Evolutionary conservation across 2,113 vertebrate species (phyloP), one percentile per base, ranked within the genome.

Genomic region (Penelope pileata): DNA sequence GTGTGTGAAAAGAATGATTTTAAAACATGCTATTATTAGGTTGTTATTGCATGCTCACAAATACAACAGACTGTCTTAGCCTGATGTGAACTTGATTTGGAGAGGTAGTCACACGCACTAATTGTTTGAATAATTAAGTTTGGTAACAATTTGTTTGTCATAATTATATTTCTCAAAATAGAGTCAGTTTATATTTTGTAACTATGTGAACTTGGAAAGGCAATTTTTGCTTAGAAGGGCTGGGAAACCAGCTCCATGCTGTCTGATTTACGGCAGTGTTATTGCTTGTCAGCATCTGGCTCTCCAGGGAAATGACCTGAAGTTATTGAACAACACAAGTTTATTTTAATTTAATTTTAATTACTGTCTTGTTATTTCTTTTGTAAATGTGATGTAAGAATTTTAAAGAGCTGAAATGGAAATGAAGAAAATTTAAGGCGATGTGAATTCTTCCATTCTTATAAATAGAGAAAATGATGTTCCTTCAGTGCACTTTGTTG

Each of bases 41-140:
- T 91, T 96, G 97, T 98, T 98, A 99, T 98, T 98, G 98, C 97
- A 94, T 96, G 97, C 98, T 98, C 98, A 98, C 96, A 97, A 97
- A 96, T 92, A 90, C 93, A 96, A 68, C 98, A 93, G 98, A 98
- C 98, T 98, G 98, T 98, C 98, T 96, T 97, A 96, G 95, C 97
- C 98, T 96, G 98, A 98, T 96, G 93, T 94, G 98, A 98, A 97
- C 97, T 98, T 98, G 98, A 99, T 98, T 98, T 99, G 98, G 97
- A 98, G 97, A 97, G 97, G 97, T 97, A 98, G 98, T 98, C 97
- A 97, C 98, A 98, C 97, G 98, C 97, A 96, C 98, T 98, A 98
- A 98, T 99, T 99, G 98, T 98, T 98, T 98, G 98, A 98, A 98
- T 98, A 98, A 98, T 98, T 98, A 98, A 98, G 97, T 99, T 98